Conservation (phyloP, 2,797 vertebrate genomes). For the Linurgus olivaceus region DNA sequence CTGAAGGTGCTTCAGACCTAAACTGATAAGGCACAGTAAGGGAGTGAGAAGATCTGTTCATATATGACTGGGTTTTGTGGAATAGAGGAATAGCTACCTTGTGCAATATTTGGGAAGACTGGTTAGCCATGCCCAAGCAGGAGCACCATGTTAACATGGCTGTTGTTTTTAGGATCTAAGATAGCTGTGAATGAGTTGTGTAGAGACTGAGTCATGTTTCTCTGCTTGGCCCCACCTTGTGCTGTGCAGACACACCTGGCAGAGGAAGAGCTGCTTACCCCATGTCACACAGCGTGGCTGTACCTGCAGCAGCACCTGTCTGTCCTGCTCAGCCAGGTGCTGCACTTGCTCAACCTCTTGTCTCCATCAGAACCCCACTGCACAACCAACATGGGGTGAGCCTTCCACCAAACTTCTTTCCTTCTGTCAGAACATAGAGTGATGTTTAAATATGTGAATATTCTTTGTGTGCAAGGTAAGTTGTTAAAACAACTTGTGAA, state of each 20-base stretch:
- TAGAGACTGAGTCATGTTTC: neutral
- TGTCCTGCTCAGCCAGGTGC: neutral
- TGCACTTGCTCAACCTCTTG: rapidly evolving
- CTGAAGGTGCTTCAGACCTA: neutral
- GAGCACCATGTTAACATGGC: neutral
- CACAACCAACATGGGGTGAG: neutral
- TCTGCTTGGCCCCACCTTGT: neutral
- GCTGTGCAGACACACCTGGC: neutral
- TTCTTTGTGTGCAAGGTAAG: neutral
- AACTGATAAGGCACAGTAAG: neutral
- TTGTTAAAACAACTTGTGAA: neutral
- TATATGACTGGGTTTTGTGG: neutral
- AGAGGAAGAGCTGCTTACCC: neutral
- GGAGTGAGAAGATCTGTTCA: neutral
- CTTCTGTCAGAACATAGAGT: neutral
- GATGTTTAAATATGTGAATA: neutral
- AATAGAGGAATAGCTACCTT: neutral
- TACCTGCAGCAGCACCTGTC: neutral
- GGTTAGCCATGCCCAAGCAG: neutral
- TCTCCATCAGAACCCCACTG: neutral
- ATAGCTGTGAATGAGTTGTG: neutral
- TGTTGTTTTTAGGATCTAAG: constrained; percentile 14
- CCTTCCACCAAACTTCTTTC: neutral
- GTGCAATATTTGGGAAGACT: neutral
- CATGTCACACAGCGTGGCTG: rapidly evolving